Percentiles rank a stretch among this genome's conserved stretches.
Evolutionary conservation across 1,140 invertebrate species (phyloP).

Genomic region (Apis mellifera): DNA sequence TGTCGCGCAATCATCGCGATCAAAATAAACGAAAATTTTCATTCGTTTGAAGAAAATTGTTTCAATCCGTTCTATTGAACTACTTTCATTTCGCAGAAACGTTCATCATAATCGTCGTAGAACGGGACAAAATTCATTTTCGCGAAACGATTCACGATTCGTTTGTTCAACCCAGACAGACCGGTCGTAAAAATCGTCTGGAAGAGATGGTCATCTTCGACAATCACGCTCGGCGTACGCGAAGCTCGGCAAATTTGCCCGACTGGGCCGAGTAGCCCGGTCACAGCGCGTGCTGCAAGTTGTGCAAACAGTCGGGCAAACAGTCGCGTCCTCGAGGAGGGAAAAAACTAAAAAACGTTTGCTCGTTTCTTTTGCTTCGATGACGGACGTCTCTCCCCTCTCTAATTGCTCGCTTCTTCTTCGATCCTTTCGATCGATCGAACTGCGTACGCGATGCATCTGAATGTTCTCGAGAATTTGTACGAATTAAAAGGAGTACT

Average conservation of each 20-base stretch:
- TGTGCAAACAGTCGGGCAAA: constrained; percentile 54
- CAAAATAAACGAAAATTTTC: too few species aligned
- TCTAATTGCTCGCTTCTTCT: constrained; percentile 43
- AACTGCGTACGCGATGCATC: too few species aligned
- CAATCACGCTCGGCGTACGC: constrained; percentile 53
- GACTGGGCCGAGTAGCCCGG: constrained; percentile 49
- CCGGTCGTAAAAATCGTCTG: constrained; percentile 60
- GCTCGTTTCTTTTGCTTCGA: constrained; percentile 11
- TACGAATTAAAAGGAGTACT: too few species aligned
- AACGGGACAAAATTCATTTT: constrained; percentile 36
- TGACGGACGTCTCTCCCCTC: constrained; percentile 11
- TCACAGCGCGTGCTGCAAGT: constrained; percentile 43
- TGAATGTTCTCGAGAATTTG: too few species aligned
- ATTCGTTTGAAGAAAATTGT: too few species aligned
- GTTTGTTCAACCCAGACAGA: constrained; percentile 4
- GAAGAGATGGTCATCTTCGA: constrained; percentile 55
- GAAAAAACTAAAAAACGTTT: constrained; percentile 38
- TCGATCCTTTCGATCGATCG: neutral
- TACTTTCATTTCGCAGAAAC: neutral
- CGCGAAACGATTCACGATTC: neutral
- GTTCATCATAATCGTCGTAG: neutral
- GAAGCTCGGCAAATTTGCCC: constrained; percentile 58
- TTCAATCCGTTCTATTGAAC: too few species aligned
- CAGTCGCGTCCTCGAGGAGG: constrained; percentile 41
- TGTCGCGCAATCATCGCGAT: too few species aligned